Evolutionary conservation across 1,140 invertebrate species (phyloP), one percentile per base, ranked within the genome.

Genomic region (Macrobrachium rosenbergii): DNA sequence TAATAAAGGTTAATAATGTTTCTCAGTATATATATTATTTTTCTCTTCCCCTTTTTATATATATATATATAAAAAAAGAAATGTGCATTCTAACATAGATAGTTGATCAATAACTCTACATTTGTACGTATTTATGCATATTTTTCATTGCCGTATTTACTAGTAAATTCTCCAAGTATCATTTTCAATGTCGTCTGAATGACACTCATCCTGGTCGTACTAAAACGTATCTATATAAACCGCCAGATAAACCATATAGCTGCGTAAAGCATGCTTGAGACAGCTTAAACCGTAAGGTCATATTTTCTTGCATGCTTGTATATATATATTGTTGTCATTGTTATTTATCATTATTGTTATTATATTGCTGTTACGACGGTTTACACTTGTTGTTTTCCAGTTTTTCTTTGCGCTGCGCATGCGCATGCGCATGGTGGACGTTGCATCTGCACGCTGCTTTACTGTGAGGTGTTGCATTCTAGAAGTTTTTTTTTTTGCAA

Each of bases 81-180:
- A 72, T n/a, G 23, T 72, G 37, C 69, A 72, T 52, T 52, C 52
- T 52, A 52, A 52, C 52, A 52, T 52, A 52, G 52, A 52, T 12
- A 52, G 52, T 37, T 52, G 52, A 52, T 52, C 52, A 52, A 52
- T 52, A 52, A 52, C 6, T 52, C 7, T 52, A 52, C 12, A 52
- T 52, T 52, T 52, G 12, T 52, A 52, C 52, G 52, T 52, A 52
- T 52, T 52, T 52, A 52, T 52, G 12, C 52, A 52, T 52, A 52
- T 52, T 52, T 52, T 52, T 87, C 84, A 87, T 64, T 87, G 69
- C 52, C 78, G 58, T 78, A 52, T 87, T 43, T 87, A 81, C 52
- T 78, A 21, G 75, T 76, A 64, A 87, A 87, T 87, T 87, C 85
- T 87, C 85, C 85, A 87, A 87, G 85, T 87, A 87, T 87, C 85